Evolutionary conservation across 2,113 vertebrate species (phyloP).

Genomic region (Plecturocebus donacophilus): DNA sequence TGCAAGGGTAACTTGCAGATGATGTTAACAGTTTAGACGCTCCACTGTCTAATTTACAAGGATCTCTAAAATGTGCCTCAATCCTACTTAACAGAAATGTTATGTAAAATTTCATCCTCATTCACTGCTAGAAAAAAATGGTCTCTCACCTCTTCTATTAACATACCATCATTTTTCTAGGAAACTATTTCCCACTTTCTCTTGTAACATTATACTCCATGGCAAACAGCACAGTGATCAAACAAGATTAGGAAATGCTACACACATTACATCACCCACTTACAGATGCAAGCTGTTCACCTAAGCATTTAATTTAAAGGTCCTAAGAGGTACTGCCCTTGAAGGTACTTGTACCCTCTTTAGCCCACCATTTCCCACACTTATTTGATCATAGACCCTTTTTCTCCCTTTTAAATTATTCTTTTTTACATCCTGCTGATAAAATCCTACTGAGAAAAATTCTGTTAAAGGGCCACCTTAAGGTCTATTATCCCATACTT

Average conservation of each 20-base stretch:
- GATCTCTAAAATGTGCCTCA: neutral
- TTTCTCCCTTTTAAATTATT: neutral
- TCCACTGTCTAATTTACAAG: neutral
- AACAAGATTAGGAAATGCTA: neutral
- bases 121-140: neutral
- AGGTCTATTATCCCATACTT: neutral
- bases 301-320: neutral
- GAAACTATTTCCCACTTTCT: neutral
- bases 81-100: constrained; percentile 2
- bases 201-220: neutral
- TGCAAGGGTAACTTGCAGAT: neutral
- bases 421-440: neutral
- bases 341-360: neutral
- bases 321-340: neutral
- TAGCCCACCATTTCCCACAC: neutral
- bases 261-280: neutral
- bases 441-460: constrained; percentile 38
- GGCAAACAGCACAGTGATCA: neutral
- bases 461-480: neutral
- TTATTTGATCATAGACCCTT: neutral
- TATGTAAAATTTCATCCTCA: neutral
- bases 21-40: neutral
- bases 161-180: neutral
- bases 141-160: neutral
- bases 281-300: neutral